Evolutionary conservation across 2,888 invertebrate species (phyloP).

Genomic region (Sarcophaga caerulescens): DNA sequence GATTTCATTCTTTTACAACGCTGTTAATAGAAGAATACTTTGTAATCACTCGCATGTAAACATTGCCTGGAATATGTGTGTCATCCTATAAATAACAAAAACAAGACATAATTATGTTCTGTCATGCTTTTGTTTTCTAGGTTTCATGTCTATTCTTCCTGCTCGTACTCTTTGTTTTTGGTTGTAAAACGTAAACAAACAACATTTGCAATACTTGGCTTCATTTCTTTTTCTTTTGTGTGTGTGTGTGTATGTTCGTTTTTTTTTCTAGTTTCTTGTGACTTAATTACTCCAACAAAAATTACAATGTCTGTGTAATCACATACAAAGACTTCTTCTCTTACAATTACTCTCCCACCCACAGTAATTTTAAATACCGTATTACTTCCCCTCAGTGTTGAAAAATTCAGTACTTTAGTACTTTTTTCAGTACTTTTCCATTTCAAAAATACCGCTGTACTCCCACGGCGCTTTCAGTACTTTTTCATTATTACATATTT

Average conservation of each 20-base stretch:
- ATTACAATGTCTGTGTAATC: neutral
- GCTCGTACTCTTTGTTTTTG: neutral
- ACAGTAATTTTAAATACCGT: too few species aligned
- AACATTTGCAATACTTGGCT: neutral
- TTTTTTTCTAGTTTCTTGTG: neutral
- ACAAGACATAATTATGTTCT: slow-evolving; percentile 10
- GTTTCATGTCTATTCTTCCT: neutral
- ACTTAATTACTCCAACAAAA: neutral
- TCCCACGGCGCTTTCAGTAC: too few species aligned
- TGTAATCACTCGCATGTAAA: neutral
- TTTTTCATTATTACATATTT: too few species aligned
- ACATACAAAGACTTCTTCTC: neutral
- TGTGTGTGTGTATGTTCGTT: neutral
- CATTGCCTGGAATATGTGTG: neutral
- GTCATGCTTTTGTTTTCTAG: neutral
- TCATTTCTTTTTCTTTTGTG: too few species aligned
- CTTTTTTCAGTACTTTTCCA: too few species aligned
- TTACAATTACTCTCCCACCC: neutral
- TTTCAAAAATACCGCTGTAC: too few species aligned
- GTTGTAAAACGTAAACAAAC: slow-evolving; percentile 12
- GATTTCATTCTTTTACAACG: neutral
- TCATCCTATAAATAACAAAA: slow-evolving; percentile 6
- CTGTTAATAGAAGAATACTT: neutral
- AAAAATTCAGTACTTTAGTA: too few species aligned
- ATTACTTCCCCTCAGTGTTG: too few species aligned